Evolutionary conservation across 37 sponge, comb jelly and placozoan genomes (phyloP), one percentile per base, ranked within the genome.

Genomic region (Aplysina aerophoba): DNA sequence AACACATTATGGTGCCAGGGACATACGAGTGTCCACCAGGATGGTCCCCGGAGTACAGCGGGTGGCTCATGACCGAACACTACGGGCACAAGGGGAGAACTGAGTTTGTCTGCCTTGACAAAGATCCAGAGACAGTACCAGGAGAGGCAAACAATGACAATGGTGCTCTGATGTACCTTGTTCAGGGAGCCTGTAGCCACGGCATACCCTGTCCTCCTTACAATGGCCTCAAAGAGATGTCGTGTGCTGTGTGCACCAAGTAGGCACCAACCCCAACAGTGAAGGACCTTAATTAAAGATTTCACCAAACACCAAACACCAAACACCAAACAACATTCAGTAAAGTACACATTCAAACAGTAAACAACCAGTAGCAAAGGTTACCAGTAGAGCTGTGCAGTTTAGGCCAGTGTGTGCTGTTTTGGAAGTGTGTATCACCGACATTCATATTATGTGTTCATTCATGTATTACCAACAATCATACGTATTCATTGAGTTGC

Each of bases 201-300:
- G 86, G 86, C 5, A n/a, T 90, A 14, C 75, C 82, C 21, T 90
- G 90, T 40, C 82, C 82, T 44, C 90, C 86, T 44, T 90, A 90
- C 27, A 68, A 85, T 33, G 17, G 20, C 1, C 30, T 13, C n/a
- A 81, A 81, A 65, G 90, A 85, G 56, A 65, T 90, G 28, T 85
- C 81, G 50, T 90, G 90, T 81, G 90, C 44, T 21, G 90, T 90
- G 54, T 90, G 90, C 73, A 80, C 83, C 54, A 80, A 73, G 85
- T 84, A 36, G 71, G 6, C 28, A 28, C 21, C 15, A 71, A 19
- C 73, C n/a, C n/a, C n/a, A n/a, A n/a, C n/a, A n/a, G n/a, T n/a
- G n/a, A n/a, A n/a, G n/a, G n/a, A n/a, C n/a, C n/a, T n/a, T n/a
- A n/a, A n/a, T n/a, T n/a, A n/a, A n/a, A n/a, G n/a, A n/a, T n/a